Evolutionary conservation across 2,888 invertebrate genomes (phyloP).

Genomic region (Hedya salicella): DNA sequence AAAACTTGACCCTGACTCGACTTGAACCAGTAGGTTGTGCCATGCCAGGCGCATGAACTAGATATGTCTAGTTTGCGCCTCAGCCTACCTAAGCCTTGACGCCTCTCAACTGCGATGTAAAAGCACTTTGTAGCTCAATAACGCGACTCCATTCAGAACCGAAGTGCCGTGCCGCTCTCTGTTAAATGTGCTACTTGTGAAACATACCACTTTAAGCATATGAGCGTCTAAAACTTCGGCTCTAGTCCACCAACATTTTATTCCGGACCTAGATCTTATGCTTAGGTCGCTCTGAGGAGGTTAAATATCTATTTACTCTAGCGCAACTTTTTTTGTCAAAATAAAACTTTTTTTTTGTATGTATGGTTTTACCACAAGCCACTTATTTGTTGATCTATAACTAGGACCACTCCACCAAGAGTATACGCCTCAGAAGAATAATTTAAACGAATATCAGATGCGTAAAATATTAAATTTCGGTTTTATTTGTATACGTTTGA

Average conservation of each 20-base stretch:
- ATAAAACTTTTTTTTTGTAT: too few species aligned
- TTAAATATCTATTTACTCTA: not conserved
- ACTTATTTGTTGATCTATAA: too few species aligned
- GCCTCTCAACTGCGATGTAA: constrained; percentile 61
- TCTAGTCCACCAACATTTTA: not conserved
- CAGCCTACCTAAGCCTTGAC: constrained; percentile 54
- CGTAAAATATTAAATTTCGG: too few species aligned
- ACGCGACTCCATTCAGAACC: constrained; percentile 58
- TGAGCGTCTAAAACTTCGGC: not conserved
- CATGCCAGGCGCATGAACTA: too few species aligned
- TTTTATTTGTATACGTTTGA: too few species aligned
- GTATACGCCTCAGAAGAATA: too few species aligned
- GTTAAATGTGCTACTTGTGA: constrained; percentile 28
- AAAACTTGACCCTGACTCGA: too few species aligned
- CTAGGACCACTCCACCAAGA: too few species aligned
- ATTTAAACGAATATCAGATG: too few species aligned
- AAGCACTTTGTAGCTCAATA: constrained; percentile 68
- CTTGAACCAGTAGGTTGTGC: too few species aligned
- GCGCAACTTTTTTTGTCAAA: not conserved
- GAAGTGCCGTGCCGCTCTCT: constrained; percentile 56
- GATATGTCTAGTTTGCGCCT: constrained; percentile 41
- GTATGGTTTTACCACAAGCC: too few species aligned
- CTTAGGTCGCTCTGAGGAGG: not conserved
- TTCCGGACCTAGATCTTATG: not conserved
- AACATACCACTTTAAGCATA: constrained; percentile 19